phyloP scores from a whole-genome alignment of 1,140 invertebrate species.

The Rhynchophorus ferrugineus region DNA sequence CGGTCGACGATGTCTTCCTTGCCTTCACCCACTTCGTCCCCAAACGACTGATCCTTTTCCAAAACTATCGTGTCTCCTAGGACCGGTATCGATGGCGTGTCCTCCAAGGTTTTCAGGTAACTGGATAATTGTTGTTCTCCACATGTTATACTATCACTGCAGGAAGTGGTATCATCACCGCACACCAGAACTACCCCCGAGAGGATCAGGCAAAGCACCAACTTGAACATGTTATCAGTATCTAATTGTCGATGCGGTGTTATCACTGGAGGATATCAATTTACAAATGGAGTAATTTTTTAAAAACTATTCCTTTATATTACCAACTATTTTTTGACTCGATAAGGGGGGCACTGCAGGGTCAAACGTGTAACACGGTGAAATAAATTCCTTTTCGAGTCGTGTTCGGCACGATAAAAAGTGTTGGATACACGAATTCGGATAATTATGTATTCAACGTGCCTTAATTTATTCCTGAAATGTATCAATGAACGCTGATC shows the following conservation, averaged over 20 bases:
- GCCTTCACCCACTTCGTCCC: constrained; percentile 11
- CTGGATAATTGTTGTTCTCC: constrained; percentile 41
- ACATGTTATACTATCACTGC: constrained; percentile 28
- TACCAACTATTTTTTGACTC: neutral
- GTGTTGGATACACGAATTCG: neutral
- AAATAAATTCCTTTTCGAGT: constrained; percentile 16
- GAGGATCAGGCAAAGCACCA: constrained; percentile 1
- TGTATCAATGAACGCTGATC: neutral
- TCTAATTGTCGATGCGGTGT: no score
- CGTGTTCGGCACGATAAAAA: constrained; percentile 16
- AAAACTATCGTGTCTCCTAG: constrained; percentile 40
- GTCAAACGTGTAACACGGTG: constrained; percentile 20
- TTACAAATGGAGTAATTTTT: no score
- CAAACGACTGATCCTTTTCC: constrained; percentile 32
- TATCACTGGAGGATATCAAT: no score
- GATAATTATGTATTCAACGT: constrained; percentile 9
- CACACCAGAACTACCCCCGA: neutral
- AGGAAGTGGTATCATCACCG: constrained; percentile 18
- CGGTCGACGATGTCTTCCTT: constrained; percentile 36
- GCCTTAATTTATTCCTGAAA: neutral
- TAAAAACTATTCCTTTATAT: constrained; percentile 9
- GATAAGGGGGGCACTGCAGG: constrained; percentile 11
- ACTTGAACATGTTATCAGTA: no score
- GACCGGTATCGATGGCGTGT: constrained; percentile 38
- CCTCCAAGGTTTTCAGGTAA: constrained; percentile 41